A percentile compares a stretch with the other conserved stretches of the same genome.
phyloP scores from a whole-genome alignment of 2,797 vertebrate species.

The Simalia tracyae region DNA sequence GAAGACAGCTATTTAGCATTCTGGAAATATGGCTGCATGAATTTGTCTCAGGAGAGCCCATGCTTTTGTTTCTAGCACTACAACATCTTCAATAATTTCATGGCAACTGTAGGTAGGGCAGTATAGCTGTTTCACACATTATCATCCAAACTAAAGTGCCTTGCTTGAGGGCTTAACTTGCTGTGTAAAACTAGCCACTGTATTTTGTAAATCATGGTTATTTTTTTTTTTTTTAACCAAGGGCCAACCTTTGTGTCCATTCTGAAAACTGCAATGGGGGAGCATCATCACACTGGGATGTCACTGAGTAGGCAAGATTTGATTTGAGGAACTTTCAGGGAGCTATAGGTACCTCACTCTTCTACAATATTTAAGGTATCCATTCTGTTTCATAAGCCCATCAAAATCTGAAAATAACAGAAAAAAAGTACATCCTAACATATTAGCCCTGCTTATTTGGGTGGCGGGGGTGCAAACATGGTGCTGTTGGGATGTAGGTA shows the following conservation, averaged over 20 bases:
- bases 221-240: neutral
- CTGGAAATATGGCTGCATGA: neutral
- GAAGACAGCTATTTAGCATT: slow-evolving; percentile 52
- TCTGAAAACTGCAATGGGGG: neutral
- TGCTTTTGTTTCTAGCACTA: neutral
- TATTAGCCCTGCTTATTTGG: neutral
- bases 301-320: neutral
- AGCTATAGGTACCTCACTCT: neutral
- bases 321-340: neutral
- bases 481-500: neutral
- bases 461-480: neutral
- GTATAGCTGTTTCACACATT: neutral
- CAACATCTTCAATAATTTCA: neutral
- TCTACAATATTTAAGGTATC: neutral
- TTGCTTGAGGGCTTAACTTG: neutral
- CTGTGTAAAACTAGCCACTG: neutral
- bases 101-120: neutral
- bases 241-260: neutral
- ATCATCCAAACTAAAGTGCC: neutral
- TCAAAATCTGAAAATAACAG: neutral
- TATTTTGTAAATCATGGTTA: neutral
- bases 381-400: neutral
- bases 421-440: neutral
- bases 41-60: neutral
- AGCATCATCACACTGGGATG: neutral